These are phyloP conservation scores for Gorsachius magnificus DNA, from an alignment of 2,797 vertebrate species.

Conservation along the genomic window DNA sequence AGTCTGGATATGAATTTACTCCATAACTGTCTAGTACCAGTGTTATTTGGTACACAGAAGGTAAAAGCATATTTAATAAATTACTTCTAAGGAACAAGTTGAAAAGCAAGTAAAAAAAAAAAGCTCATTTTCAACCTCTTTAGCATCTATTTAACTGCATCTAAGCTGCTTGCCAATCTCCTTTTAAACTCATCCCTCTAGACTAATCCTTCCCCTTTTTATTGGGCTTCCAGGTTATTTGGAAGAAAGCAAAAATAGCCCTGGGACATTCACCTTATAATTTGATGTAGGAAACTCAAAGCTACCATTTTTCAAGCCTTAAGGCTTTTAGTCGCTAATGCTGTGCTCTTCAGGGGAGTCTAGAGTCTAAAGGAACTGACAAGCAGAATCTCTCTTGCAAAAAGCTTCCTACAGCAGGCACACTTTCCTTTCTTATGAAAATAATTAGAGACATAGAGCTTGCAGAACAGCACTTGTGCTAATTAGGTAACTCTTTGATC, in stretches of 20 bases:
- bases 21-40: not conserved
- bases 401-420: not conserved
- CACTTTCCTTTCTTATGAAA: not conserved
- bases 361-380: not conserved
- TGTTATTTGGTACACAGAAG: not conserved
- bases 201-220: constrained; percentile 1
- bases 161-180: constrained; percentile 10
- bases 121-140: not conserved
- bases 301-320: constrained; percentile 38
- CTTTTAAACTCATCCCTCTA: constrained; percentile 33
- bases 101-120: not conserved
- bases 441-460: not conserved
- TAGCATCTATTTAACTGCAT: constrained; percentile 2
- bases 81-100: not conserved
- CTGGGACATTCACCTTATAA: not conserved
- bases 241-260: constrained; percentile 36
- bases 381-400: constrained; percentile 2
- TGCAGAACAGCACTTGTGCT: not conserved
- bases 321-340: constrained; percentile 19
- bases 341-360: not conserved
- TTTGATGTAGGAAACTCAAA: not conserved
- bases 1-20: not conserved
- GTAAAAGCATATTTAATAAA: not conserved
- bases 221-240: constrained; percentile 9
- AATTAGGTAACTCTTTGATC: not conserved